Percentiles rank a stretch among this genome's conserved stretches.
Conservation (phyloP, 1,140 invertebrate genomes). For the Euura lappo region DNA sequence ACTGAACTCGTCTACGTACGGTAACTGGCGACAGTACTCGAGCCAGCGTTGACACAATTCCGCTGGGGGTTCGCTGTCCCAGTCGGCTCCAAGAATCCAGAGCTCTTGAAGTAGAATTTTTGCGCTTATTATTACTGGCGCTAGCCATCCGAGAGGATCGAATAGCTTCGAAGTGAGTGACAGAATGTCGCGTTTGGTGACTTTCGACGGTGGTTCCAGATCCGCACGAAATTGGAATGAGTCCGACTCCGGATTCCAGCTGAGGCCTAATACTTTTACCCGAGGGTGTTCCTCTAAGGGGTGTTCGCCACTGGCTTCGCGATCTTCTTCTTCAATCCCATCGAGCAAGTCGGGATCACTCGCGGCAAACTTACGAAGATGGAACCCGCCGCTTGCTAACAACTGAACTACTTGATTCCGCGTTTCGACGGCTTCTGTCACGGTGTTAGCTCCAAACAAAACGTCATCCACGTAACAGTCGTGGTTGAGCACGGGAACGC, state of each 20-base stretch:
- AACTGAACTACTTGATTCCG: conserved; percentile 33
- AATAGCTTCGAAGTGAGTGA: conserved; percentile 42
- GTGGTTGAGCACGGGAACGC: conserved; percentile 23
- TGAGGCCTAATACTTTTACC: conserved; percentile 37
- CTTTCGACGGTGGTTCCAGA: background rate
- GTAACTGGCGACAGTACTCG: too few relatives aligned
- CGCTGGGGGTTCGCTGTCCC: conserved; percentile 37
- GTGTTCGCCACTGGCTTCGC: background rate
- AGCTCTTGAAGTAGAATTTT: conserved; percentile 47
- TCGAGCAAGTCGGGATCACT: conserved; percentile 31
- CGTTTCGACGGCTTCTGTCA: conserved; percentile 26
- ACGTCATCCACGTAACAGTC: conserved; percentile 40
- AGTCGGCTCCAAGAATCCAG: conserved; percentile 36
- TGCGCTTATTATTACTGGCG: conserved; percentile 39
- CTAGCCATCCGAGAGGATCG: conserved; percentile 43
- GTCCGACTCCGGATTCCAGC: conserved; percentile 37
- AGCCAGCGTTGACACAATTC: conserved; percentile 29
- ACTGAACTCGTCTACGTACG: conserved; percentile 23
- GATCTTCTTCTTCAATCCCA: conserved; percentile 28
- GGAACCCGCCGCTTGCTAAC: conserved; percentile 31
- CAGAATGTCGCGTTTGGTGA: conserved; percentile 37
- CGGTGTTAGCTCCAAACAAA: conserved; percentile 28
- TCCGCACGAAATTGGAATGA: conserved; percentile 11
- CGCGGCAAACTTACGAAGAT: conserved; percentile 43
- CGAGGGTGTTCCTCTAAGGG: conserved; percentile 15